Conservation (phyloP, 2,888 invertebrate genomes). For the Drosophila prolongata region DNA sequence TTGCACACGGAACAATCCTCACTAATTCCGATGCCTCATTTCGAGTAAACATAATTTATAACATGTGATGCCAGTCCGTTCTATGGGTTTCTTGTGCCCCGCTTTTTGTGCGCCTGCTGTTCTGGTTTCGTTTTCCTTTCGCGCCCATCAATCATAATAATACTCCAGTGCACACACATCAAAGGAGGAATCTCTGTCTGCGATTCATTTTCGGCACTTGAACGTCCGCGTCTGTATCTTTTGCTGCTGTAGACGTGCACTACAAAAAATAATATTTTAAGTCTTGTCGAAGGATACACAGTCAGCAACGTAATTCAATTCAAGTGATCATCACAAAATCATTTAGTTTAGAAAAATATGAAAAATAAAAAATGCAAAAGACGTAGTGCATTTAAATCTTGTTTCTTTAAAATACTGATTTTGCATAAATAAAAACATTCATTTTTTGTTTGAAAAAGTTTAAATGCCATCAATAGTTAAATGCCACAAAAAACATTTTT, state of each 20-base stretch:
- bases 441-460: too few relatives aligned
- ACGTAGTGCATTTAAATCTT: too few relatives aligned
- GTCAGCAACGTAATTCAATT: too few relatives aligned
- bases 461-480: too few relatives aligned
- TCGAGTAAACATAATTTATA: constrained; percentile 78
- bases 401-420: too few relatives aligned
- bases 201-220: constrained; percentile 68
- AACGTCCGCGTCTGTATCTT: constrained; percentile 46
- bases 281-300: too few relatives aligned
- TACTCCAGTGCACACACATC: constrained; percentile 50
- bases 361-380: too few relatives aligned
- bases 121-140: constrained; percentile 34
- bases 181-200: constrained; percentile 57
- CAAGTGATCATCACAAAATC: too few relatives aligned
- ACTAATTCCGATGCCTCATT: constrained; percentile 58
- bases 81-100: constrained; percentile 16
- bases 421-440: too few relatives aligned
- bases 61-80: constrained; percentile 56
- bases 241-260: constrained; percentile 14
- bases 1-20: constrained; percentile 32
- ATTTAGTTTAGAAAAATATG: too few relatives aligned
- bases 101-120: constrained; percentile 15
- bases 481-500: too few relatives aligned
- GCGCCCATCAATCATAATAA: constrained; percentile 76
- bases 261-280: not conserved